Evolutionary conservation across 2,113 vertebrate species (phyloP).

Genomic region (Heteronetta atricapilla): DNA sequence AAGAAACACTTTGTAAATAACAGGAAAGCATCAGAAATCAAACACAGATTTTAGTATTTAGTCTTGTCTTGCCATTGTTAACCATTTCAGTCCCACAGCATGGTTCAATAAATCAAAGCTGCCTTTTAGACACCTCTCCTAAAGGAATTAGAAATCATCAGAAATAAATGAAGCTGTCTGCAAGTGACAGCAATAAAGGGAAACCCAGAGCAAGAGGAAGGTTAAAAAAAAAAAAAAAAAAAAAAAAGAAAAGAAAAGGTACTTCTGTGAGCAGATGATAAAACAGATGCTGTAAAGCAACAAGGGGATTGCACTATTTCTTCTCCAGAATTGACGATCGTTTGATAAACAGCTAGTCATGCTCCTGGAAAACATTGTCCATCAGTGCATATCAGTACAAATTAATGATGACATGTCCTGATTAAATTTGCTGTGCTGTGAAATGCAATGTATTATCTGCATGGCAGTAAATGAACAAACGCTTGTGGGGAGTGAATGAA

Average conservation of each 20-base stretch:
- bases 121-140: not conserved
- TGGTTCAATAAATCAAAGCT: not conserved
- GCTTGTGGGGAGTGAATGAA: slow-evolving; percentile 15
- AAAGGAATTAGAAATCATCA: slow-evolving; percentile 38
- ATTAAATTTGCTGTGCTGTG: slow-evolving; percentile 75
- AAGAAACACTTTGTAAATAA: slow-evolving; percentile 68
- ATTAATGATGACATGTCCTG: slow-evolving; percentile 72
- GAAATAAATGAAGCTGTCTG: slow-evolving; percentile 70
- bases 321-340: slow-evolving; percentile 13
- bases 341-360: slow-evolving; percentile 64
- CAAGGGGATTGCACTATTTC: slow-evolving; percentile 41
- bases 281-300: slow-evolving; percentile 70
- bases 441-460: slow-evolving; percentile 65
- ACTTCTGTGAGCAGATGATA: slow-evolving; percentile 51
- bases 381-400: slow-evolving; percentile 69
- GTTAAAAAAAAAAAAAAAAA: not conserved
- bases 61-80: slow-evolving; percentile 42
- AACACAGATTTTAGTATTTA: slow-evolving; percentile 63
- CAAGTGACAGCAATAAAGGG: slow-evolving; percentile 56
- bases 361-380: slow-evolving; percentile 70
- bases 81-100: slow-evolving; percentile 38
- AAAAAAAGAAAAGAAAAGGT: not conserved
- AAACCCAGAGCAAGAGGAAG: not conserved
- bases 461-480: slow-evolving; percentile 58
- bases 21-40: slow-evolving; percentile 70